These are phyloP conservation scores for Yponomeuta malinellus DNA, from an alignment of 2,888 invertebrate genomes.

Conservation along the genomic window DNA sequence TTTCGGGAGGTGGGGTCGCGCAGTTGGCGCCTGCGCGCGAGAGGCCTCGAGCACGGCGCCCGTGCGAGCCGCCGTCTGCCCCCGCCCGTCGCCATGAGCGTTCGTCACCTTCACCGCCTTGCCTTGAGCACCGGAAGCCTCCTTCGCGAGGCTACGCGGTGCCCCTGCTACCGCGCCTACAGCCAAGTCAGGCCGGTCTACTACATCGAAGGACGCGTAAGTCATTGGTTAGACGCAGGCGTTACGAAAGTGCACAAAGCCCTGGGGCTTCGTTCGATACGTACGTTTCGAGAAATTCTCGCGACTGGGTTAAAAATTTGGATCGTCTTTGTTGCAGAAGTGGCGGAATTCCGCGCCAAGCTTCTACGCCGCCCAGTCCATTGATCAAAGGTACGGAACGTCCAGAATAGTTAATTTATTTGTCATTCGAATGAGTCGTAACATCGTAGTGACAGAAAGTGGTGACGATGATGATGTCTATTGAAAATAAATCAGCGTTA, in stretches of 20 bases:
- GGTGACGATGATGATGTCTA: conserved; percentile 19
- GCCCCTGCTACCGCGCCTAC: conserved; percentile 48
- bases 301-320: conserved; percentile 3
- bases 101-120: conserved; percentile 55
- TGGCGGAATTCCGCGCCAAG: conserved; percentile 67
- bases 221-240: conserved; percentile 31
- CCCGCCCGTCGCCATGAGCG: conserved; percentile 44
- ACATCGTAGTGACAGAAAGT: neutral
- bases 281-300: neutral
- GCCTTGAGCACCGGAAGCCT: conserved; percentile 36
- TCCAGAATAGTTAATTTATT: neutral
- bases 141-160: conserved; percentile 34
- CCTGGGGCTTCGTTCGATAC: neutral
- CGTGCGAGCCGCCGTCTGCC: conserved; percentile 31
- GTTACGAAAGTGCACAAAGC: neutral
- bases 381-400: conserved; percentile 57
- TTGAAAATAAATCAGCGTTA: conserved; percentile 52
- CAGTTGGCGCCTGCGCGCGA: conserved; percentile 64
- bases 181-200: conserved; percentile 70
- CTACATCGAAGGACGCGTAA: conserved; percentile 59
- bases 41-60: conserved; percentile 39
- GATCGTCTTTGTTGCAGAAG: conserved; percentile 54
- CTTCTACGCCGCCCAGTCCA: conserved; percentile 63
- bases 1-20: conserved; percentile 30
- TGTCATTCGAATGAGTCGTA: conserved; percentile 2